phyloP scores from a whole-genome alignment of 2,113 vertebrate genomes.

The Polypterus senegalus region DNA sequence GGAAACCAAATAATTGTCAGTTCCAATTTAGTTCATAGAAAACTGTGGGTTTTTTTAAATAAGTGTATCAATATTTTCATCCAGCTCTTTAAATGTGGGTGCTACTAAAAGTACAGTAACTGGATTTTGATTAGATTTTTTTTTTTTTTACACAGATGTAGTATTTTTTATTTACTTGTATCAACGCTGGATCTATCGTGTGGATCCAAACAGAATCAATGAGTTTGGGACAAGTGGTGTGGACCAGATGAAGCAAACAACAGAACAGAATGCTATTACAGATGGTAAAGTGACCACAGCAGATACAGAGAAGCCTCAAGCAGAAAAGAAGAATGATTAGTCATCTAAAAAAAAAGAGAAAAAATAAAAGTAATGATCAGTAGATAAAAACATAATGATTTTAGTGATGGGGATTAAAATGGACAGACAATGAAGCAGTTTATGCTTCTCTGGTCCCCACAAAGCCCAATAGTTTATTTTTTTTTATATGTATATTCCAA shows the following conservation, averaged over 20 bases:
- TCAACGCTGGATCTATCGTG: slow-evolving; percentile 87
- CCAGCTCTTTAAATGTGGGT: no score
- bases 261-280: slow-evolving; percentile 20
- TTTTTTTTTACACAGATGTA: slow-evolving; percentile 48
- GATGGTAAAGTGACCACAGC: slow-evolving; percentile 10
- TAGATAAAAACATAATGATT: no score
- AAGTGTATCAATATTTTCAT: no score
- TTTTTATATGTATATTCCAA: slow-evolving; percentile 23
- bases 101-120: no score
- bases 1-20: no score
- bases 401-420: slow-evolving; percentile 19
- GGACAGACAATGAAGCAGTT: slow-evolving; percentile 32
- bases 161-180: slow-evolving; percentile 93
- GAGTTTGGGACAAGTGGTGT: slow-evolving; percentile 79
- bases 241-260: slow-evolving; percentile 27
- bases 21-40: no score
- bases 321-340: slow-evolving; percentile 86
- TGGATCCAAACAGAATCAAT: slow-evolving; percentile 75
- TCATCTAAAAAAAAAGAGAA: not conserved
- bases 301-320: slow-evolving; percentile 59
- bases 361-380: not conserved
- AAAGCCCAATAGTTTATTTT: slow-evolving; percentile 41
- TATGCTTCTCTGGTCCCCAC: slow-evolving; percentile 42
- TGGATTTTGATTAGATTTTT: not conserved
- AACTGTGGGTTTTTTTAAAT: no score